Evolutionary conservation across 92 coral and sea anemone genomes (phyloP), one percentile per base, ranked within the genome.

Genomic region (Siderastrea siderea): DNA sequence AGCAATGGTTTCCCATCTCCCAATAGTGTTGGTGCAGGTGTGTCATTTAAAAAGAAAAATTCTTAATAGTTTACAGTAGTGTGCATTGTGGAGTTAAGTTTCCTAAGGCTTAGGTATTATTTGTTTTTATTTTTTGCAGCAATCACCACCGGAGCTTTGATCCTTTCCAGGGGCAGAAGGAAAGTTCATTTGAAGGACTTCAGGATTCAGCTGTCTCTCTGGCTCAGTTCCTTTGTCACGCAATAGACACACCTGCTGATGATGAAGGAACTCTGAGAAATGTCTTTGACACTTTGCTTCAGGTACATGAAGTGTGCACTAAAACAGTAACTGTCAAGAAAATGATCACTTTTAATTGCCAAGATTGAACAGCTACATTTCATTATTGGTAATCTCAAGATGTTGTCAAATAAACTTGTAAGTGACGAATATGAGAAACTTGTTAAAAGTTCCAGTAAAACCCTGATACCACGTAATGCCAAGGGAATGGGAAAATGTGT

Each of bases 111-210:
- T 26, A 26, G 38, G 13, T 17, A 76, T n/a, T 66, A 26, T 69
- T 48, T 4, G 10, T 26, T 79, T 46, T 62, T 16, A 1, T 69
- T 64, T 80, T 3, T 88, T 71, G 70, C 80, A 97, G 99, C 82
- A 80, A 94, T 12, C 85, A 88, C 60, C 97, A 96, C 75, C 92
- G 95, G 82, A 92, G 86, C 71, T 98, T 88, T 92, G 99, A 98
- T 82, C 98, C 99, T 59, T 98, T 92, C 72, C 80, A 79, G 68
- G 92, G 85, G 5, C 99, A 98, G 92, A 98, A 98, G 79, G 86
- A 95, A 84, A 86, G 78, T 13, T 95, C 98, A 4, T 96, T 96
- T 84, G 84, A 84, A 53, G 91, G 84, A 71, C 94, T 93, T 83
- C 87, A 82, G 65, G 69, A 86, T 15, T 90, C 98, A 44, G 93